Conservation (phyloP, 2,797 vertebrate species). For the Sandelia bainsii region DNA sequence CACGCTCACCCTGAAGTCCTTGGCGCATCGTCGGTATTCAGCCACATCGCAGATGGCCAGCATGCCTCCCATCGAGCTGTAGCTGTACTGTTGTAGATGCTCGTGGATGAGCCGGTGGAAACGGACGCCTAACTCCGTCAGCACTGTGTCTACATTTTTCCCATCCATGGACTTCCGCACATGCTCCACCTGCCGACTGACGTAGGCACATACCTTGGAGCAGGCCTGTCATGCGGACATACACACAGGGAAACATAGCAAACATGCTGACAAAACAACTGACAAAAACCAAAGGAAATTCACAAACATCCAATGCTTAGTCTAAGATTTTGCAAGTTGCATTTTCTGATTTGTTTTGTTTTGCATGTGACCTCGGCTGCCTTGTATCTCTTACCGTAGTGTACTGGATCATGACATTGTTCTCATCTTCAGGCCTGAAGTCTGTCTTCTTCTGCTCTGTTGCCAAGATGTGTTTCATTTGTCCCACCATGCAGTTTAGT, state of each 20-base stretch:
- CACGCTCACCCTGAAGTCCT: constrained; percentile 94
- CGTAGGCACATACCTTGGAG: constrained; percentile 95
- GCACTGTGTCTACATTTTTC: constrained; percentile 97
- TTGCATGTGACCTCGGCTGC: constrained; percentile 29
- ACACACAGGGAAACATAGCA: constrained; percentile 10
- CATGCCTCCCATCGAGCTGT: constrained; percentile 99
- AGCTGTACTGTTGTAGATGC: constrained; percentile 97
- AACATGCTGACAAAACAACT: not conserved
- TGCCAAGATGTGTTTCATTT: constrained; percentile 97
- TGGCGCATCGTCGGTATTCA: constrained; percentile 97
- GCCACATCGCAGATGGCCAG: constrained; percentile 98
- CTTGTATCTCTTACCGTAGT: constrained; percentile 89
- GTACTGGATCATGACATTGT: constrained; percentile 98
- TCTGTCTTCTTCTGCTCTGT: constrained; percentile 99
- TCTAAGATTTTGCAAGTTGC: constrained; percentile 5
- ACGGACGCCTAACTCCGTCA: constrained; percentile 95
- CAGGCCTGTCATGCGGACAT: constrained; percentile 88
- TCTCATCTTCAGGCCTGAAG: constrained; percentile 98
- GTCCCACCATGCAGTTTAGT: constrained; percentile 98
- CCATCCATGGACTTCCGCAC: constrained; percentile 98
- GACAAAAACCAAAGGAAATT: not conserved
- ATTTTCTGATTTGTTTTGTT: constrained; percentile 32
- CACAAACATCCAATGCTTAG: not conserved
- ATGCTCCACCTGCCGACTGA: constrained; percentile 96
- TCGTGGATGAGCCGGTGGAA: constrained; percentile 98